These are phyloP conservation scores for Hydroisotoma schaefferi DNA, from an alignment of 2,888 invertebrate species.

Conservation along the genomic window DNA sequence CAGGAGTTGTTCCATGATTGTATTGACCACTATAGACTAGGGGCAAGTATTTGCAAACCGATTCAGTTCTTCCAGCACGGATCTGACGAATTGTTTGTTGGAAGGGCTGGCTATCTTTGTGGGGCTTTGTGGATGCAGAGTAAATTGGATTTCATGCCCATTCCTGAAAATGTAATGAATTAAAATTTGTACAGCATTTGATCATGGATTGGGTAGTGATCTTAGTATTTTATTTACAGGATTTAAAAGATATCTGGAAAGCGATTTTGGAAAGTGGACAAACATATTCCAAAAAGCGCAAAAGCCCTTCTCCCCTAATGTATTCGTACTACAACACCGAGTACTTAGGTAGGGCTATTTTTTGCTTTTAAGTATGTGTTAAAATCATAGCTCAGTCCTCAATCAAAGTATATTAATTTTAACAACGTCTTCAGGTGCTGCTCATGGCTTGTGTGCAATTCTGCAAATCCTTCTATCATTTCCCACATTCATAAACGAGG, in stretches of 20 bases:
- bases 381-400: neutral
- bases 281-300: conserved; percentile 61
- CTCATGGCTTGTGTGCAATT: conserved; percentile 64
- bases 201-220: conserved; percentile 48
- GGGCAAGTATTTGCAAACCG: conserved; percentile 56
- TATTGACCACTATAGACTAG: conserved; percentile 53
- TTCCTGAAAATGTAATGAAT: conserved; percentile 31
- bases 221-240: conserved; percentile 46
- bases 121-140: conserved; percentile 67
- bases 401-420: neutral
- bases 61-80: conserved; percentile 57
- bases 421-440: conserved; percentile 53
- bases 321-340: conserved; percentile 71
- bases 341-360: conserved; percentile 70
- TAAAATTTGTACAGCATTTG: conserved; percentile 37
- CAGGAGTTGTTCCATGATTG: conserved; percentile 50
- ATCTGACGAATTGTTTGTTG: conserved; percentile 80
- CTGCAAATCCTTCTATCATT: conserved; percentile 64
- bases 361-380: neutral
- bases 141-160: conserved; percentile 40
- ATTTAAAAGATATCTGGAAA: conserved; percentile 64
- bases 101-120: conserved; percentile 75
- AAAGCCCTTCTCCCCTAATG: conserved; percentile 68
- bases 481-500: conserved; percentile 58
- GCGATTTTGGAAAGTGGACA: conserved; percentile 68